phyloP scores from a whole-genome alignment of 1,140 invertebrate species.

The Zaprionus vittiger region DNA sequence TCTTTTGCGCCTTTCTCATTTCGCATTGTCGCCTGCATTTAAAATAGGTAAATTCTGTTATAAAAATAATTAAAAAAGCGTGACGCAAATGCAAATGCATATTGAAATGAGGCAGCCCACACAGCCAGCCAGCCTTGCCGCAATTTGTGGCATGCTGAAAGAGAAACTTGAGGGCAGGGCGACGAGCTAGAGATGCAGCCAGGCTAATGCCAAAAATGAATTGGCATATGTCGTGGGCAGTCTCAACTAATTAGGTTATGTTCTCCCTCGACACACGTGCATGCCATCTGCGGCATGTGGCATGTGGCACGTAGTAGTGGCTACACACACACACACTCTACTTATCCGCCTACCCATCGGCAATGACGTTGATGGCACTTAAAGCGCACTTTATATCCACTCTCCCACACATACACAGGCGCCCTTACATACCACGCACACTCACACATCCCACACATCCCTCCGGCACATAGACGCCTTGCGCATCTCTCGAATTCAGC shows the following conservation, averaged over 20 bases:
- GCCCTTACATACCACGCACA: neutral
- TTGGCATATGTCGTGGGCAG: conserved; percentile 69
- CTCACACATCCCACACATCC: neutral
- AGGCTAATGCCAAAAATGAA: conserved; percentile 55
- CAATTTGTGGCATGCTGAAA: conserved; percentile 21
- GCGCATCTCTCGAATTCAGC: conserved; percentile 32
- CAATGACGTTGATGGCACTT: conserved; percentile 73
- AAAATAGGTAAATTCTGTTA: conserved; percentile 38
- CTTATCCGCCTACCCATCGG: conserved; percentile 42
- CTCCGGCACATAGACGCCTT: neutral
- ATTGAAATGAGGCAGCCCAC: conserved; percentile 22
- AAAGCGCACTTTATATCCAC: conserved; percentile 70
- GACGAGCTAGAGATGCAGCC: neutral
- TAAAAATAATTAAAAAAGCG: conserved; percentile 60
- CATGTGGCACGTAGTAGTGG: conserved; percentile 16
- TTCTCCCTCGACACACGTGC: conserved; percentile 65
- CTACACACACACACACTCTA: conserved; percentile 15
- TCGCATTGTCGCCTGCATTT: conserved; percentile 35
- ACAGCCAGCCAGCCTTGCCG: neutral
- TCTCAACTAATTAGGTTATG: conserved; percentile 74
- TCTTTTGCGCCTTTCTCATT: conserved; percentile 14
- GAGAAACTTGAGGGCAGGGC: neutral
- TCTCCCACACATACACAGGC: conserved; percentile 7
- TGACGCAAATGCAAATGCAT: conserved; percentile 69
- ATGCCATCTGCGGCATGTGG: neutral